phyloP scores from a whole-genome alignment of 30 jellyfish, hydroid and myxozoan species.

The Nemopilema nomurai region DNA sequence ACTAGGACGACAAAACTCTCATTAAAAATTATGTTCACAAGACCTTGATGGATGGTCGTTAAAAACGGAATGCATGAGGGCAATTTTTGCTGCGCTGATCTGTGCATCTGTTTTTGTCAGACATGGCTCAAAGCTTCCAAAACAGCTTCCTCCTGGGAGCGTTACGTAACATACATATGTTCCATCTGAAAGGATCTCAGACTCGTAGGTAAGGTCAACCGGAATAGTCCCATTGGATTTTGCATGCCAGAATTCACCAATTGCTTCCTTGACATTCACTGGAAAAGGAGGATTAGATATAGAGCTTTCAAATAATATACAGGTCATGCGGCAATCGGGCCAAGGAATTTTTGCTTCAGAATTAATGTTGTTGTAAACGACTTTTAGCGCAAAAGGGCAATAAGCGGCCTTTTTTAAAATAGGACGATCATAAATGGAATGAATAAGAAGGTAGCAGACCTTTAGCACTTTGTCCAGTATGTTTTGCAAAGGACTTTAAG shows the following conservation, averaged over 20 bases:
- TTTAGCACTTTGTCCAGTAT: slow-evolving; percentile 56
- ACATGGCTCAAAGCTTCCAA: slow-evolving; percentile 75
- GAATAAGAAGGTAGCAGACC: slow-evolving; percentile 14
- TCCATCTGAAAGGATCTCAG: slow-evolving; percentile 37
- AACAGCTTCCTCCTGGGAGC: slow-evolving; percentile 78
- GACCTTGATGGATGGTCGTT: slow-evolving; percentile 80
- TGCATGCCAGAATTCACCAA: slow-evolving; percentile 66
- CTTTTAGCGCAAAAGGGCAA: too few species aligned
- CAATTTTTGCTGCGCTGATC: slow-evolving; percentile 76
- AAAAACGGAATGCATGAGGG: slow-evolving; percentile 69
- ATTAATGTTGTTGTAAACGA: too few species aligned
- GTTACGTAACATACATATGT: slow-evolving; percentile 69
- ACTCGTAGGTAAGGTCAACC: slow-evolving; percentile 40
- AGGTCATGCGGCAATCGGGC: too few species aligned
- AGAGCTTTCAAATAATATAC: too few species aligned
- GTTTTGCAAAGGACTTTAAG: slow-evolving; percentile 62
- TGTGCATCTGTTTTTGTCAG: slow-evolving; percentile 73
- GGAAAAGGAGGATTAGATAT: too few species aligned
- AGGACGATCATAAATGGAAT: neutral
- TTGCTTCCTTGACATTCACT: slow-evolving; percentile 66
- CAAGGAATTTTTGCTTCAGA: too few species aligned
- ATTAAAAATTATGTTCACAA: neutral
- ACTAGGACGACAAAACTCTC: neutral
- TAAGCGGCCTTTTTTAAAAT: too few species aligned
- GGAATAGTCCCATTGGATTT: slow-evolving; percentile 3